Evolutionary conservation across 2,797 vertebrate species (phyloP), one percentile per base, ranked within the genome.

Genomic region (Onychomys torridus): DNA sequence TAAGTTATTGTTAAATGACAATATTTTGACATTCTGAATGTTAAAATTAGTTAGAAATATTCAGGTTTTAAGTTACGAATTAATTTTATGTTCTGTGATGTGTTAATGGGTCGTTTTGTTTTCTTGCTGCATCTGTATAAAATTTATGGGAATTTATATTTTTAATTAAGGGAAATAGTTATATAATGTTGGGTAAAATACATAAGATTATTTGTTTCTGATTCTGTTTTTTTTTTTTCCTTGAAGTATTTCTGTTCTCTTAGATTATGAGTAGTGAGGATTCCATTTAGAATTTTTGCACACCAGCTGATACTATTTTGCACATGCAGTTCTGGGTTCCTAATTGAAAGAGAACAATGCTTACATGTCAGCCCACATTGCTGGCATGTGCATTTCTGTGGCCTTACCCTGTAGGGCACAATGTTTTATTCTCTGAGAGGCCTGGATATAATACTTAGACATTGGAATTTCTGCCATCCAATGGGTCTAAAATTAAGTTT

Each of bases 161-260:
- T 95, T 93, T 94, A 79, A 69, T 83, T 82, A 46, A 95, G 93
- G 87, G 79, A 83, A 94, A 79, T 52, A 86, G 79, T 76, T 95
- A 37, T 78, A 25, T 79, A 76, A 77, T n/a, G 25, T 49, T 84
- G 32, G 4, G 37, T 32, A 89, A 89, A 97, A 86, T 40, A 14
- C 43, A 34, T 40, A 91, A 85, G 16, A 87, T 6, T 73, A 10
- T 94, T 76, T 34, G 88, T 96, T 95, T 81, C 71, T 84, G 40
- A 75, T 96, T 77, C 19, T 65, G 1, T 67, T n/a, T 85, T 65
- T 13, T 89, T 89, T 87, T 71, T 89, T 83, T 73, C 11, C 32
- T 89, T 83, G 52, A 91, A 78, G 10, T 83, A 4, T 2, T 91
- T 93, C 25, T 21, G 1, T 67, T n/a, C 7, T 34, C 27, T 94